phyloP scores from a whole-genome alignment of 2,113 vertebrate species.

The Pterocles burchelli region DNA sequence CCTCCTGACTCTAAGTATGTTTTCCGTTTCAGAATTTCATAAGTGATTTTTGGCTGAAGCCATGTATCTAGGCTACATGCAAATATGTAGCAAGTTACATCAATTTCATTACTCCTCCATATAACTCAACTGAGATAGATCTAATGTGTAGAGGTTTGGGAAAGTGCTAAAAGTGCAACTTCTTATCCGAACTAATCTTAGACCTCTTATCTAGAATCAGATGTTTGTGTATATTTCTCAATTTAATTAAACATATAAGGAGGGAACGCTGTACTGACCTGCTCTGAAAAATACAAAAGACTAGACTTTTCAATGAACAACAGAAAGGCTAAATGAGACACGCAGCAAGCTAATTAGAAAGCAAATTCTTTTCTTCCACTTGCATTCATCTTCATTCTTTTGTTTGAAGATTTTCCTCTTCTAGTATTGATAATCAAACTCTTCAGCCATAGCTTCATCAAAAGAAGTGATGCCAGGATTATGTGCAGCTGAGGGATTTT shows the following conservation, averaged over 20 bases:
- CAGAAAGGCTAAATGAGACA: neutral
- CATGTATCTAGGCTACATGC: neutral
- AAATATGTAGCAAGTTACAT: neutral
- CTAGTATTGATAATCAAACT: neutral
- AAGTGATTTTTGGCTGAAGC: neutral
- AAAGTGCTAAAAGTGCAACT: neutral
- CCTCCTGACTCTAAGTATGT: neutral
- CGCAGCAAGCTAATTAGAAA: neutral
- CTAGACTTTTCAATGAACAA: neutral
- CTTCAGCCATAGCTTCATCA: neutral
- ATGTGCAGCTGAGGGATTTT: neutral
- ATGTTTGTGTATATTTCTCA: neutral
- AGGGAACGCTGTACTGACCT: neutral
- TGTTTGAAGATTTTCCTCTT: neutral
- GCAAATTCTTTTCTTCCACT: neutral
- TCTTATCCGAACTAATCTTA: neutral
- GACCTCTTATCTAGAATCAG: neutral
- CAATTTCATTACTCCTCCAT: neutral
- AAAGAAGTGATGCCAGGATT: neutral
- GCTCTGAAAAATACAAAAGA: neutral
- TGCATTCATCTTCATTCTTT: neutral
- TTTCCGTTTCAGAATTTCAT: neutral
- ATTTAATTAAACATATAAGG: neutral
- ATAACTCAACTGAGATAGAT: neutral
- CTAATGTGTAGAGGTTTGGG: neutral